Evolutionary conservation across 1,140 invertebrate species (phyloP), one percentile per base, ranked within the genome.

Genomic region (Pseudomyrmex gracilis): DNA sequence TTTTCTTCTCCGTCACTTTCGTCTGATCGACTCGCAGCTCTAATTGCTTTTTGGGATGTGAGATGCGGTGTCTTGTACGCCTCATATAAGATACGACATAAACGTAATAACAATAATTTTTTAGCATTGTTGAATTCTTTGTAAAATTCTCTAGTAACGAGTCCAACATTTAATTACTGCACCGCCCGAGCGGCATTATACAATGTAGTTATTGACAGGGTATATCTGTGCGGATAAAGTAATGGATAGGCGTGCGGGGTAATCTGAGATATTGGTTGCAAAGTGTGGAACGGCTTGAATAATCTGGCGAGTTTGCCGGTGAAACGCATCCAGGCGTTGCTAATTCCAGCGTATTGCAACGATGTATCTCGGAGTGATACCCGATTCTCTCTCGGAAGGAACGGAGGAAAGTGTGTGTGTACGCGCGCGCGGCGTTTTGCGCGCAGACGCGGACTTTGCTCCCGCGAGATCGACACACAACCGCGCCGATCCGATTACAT

Each of bases 281-380:
- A 78, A 78, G 76, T 49, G 64, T 34, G 64, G 76, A 78, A 70
- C 53, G 53, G 64, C 74, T 67, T 47, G 76, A 78, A 78, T 80
- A 53, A 80, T 66, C 84, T 64, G 68, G 57, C 68, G 57, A 53
- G 83, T 74, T 68, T 53, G 68, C 51, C 45, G 67, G 68, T 82
- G 60, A 82, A 87, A 83, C 58, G 84, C 85, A 86, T 66, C 77
- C 76, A 82, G 80, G 53, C 85, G 76, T 85, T 58, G 84, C 77
- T 63, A 80, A 73, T 67, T 53, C 53, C 77, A 86, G 51, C 82
- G 66, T 83, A 61, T n/a, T 63, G 85, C 68, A 87, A 86, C 84
- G 85, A 86, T 86, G 57, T 83, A 58, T 45, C 34, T 34, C 55
- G 51, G n/a, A 55, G 9, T 82, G 85, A 73, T 83, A 70, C 63